Percentiles rank a stretch among this genome's conserved stretches.
Evolutionary conservation across 2,888 invertebrate genomes (phyloP).

Genomic region (Synanthedon myopaeformis): DNA sequence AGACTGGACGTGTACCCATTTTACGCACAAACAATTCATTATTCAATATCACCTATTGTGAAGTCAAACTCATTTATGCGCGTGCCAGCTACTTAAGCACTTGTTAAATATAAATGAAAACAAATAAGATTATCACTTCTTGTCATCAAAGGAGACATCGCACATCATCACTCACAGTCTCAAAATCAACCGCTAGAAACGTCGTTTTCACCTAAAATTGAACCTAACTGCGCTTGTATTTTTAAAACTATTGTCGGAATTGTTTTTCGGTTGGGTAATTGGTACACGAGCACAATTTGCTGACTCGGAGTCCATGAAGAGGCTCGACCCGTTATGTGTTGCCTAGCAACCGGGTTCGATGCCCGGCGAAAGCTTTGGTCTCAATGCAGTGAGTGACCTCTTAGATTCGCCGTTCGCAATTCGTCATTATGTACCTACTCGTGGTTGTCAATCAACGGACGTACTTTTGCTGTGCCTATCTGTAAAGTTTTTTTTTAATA

Average conservation of each 20-base stretch:
- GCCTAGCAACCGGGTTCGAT: conserved; percentile 58
- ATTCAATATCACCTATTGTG: too few relatives aligned
- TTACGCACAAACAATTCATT: too few relatives aligned
- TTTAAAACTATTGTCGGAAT: neutral
- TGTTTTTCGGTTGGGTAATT: neutral
- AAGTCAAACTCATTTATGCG: too few relatives aligned
- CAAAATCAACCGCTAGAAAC: conserved; percentile 4
- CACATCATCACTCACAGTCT: conserved; percentile 13
- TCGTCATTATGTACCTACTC: conserved; percentile 45
- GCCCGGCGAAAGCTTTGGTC: conserved; percentile 50
- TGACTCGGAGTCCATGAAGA: neutral
- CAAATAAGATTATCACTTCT: conserved; percentile 17
- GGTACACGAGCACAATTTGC: neutral
- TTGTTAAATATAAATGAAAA: conserved; percentile 8
- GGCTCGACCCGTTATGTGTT: conserved; percentile 50
- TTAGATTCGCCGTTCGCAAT: conserved; percentile 56
- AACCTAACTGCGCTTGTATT: neutral
- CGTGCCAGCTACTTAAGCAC: neutral
- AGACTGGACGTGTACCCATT: too few relatives aligned
- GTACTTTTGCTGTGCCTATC: neutral
- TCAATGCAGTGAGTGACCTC: conserved; percentile 47
- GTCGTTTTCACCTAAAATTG: neutral
- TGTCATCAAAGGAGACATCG: conserved; percentile 15
- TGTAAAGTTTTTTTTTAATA: neutral
- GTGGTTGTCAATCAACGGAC: conserved; percentile 25